These are phyloP conservation scores for Chelonia mydas DNA, from an alignment of 2,797 vertebrate species.

Conservation along the genomic window DNA sequence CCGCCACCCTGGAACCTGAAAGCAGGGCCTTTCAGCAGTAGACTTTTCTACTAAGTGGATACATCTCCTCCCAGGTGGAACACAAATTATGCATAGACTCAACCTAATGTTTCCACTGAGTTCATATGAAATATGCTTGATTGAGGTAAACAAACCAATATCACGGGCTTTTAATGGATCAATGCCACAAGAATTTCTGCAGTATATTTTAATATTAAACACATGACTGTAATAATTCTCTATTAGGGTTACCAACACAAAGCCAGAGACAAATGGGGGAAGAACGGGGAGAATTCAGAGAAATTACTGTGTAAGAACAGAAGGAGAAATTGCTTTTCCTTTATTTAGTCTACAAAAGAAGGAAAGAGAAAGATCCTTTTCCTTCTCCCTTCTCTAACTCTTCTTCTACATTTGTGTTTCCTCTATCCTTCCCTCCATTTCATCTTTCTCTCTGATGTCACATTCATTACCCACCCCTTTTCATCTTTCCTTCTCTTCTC, in stretches of 20 bases:
- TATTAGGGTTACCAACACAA: background rate
- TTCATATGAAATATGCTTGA: slow-evolving; percentile 40
- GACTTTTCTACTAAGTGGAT: slow-evolving; percentile 36
- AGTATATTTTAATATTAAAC: slow-evolving; percentile 36
- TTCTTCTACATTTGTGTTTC: background rate
- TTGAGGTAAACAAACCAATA: slow-evolving; percentile 53
- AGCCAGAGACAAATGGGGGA: background rate
- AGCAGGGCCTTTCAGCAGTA: background rate
- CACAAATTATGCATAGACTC: slow-evolving; percentile 40
- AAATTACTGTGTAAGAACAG: background rate
- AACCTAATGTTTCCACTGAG: slow-evolving; percentile 57
- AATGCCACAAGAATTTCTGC: background rate
- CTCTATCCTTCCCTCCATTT: background rate
- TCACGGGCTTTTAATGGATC: slow-evolving; percentile 21
- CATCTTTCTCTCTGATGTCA: background rate
- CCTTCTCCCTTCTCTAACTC: background rate
- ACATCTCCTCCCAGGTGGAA: slow-evolving; percentile 52
- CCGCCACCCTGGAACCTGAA: background rate
- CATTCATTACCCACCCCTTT: background rate
- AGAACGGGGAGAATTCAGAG: slow-evolving; percentile 14
- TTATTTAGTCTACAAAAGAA: background rate
- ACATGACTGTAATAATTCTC: background rate
- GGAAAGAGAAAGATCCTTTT: background rate
- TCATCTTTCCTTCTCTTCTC: slow-evolving; percentile 13
- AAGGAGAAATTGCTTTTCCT: background rate